Percentiles rank a stretch among this genome's conserved stretches.
These are phyloP conservation scores for Stomatorhinus walkeri DNA, from an alignment of 2,797 vertebrate species.

Conservation along the genomic window DNA sequence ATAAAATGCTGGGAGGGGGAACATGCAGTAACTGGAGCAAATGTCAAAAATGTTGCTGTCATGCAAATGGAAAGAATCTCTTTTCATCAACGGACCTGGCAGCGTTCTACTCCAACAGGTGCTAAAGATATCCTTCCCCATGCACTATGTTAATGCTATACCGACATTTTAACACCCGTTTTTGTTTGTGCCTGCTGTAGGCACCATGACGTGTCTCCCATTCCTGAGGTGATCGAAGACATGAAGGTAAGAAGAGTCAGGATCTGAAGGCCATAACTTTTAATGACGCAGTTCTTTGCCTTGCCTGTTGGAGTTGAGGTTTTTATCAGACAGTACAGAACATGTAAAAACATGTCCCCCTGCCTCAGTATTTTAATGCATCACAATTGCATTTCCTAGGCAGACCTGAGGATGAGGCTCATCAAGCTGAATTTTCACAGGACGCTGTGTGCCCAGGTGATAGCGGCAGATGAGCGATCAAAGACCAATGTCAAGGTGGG, in stretches of 20 bases:
- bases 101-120: background rate
- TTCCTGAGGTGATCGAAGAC: slow-evolving; percentile 62
- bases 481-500: slow-evolving; percentile 57
- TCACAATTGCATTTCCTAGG: slow-evolving; percentile 39
- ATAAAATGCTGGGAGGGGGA: no score
- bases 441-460: slow-evolving; percentile 52
- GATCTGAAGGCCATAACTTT: background rate
- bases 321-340: background rate
- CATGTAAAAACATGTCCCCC: background rate
- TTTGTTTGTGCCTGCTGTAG: slow-evolving; percentile 39
- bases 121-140: background rate
- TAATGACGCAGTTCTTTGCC: background rate
- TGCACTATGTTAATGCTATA: background rate
- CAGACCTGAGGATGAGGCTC: slow-evolving; percentile 56
- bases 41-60: no score
- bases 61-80: no score
- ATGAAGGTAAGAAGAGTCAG: slow-evolving; percentile 58
- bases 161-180: background rate
- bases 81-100: no score
- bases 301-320: background rate
- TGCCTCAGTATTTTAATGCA: background rate
- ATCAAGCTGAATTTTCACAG: slow-evolving; percentile 64
- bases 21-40: no score
- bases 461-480: slow-evolving; percentile 51
- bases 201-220: slow-evolving; percentile 63